Evolutionary conservation across 1,140 invertebrate species (phyloP), one percentile per base, ranked within the genome.

Genomic region (Leptopilina clavipes): DNA sequence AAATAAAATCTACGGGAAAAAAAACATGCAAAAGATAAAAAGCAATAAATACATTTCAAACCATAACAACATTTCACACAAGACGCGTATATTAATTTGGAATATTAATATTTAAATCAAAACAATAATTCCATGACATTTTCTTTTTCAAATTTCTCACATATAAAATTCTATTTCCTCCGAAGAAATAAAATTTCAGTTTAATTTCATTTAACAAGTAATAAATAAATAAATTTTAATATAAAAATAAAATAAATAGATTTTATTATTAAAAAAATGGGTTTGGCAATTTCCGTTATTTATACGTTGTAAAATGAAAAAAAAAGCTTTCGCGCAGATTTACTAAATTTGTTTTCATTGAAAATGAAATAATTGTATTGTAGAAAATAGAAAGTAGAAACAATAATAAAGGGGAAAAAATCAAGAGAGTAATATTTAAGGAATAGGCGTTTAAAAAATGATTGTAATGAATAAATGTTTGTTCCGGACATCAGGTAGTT

Each of bases 401-500:
- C 17, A 48, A 48, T n/a, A 48, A 48, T 7, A 17, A 48, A 48
- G 45, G 45, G 1, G 3, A 48, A 17, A 17, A 17, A 17, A 17
- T 17, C 5, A 17, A 52, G 48, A 73, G 44, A 37, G 45, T 17
- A 37, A 54, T n/a, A n/a, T 40, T 40, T 8, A 54, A 52, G 17
- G 7, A 65, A 3, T 6, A 77, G 59, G 74, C 54, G n/a, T n/a
- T n/a, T 25, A 74, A 72, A 71, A 31, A 18, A 12, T 65, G 11
- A 74, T 22, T 8, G 73, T 77, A 45, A 65, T 65, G 25, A 65
- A 22, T 80, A 78, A 73, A 76, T 78, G 40, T 54, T 74, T 75
- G 65, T 76, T 83, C 72, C 78, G 76, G 76, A 79, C 79, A 75
- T 86, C 85, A 86, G 82, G 83, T 86, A 77, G 80, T 86, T 89